phyloP scores from a whole-genome alignment of 2,113 vertebrate species.

The Petromus typicus region DNA sequence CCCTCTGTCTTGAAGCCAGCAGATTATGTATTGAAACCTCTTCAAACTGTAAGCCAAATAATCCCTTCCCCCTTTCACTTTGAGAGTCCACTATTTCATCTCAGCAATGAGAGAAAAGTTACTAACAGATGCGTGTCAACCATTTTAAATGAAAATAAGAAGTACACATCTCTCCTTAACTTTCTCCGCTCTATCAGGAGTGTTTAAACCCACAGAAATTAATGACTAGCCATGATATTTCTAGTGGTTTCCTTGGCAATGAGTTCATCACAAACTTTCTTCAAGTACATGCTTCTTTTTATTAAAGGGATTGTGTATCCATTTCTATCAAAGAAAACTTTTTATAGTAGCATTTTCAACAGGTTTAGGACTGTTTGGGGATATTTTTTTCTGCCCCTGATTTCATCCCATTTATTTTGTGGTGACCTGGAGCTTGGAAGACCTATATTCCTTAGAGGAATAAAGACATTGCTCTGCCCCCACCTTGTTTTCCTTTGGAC shows the following conservation, averaged over 20 bases:
- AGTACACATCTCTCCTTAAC: neutral
- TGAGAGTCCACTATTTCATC: too few relatives aligned
- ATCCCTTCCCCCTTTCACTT: too few relatives aligned
- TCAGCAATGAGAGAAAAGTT: too few relatives aligned
- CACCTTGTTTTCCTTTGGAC: slow-evolving; percentile 39
- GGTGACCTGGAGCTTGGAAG: slow-evolving; percentile 36
- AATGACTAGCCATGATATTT: neutral
- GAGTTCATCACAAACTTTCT: slow-evolving; percentile 32
- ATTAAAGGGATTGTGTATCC: neutral
- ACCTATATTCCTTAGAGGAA: slow-evolving; percentile 29
- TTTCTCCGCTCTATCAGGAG: neutral
- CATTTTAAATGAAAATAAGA: neutral
- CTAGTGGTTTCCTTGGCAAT: slow-evolving; percentile 41
- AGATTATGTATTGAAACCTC: too few relatives aligned
- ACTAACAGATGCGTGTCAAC: neutral
- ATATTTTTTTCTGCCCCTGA: neutral
- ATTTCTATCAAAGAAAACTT: slow-evolving; percentile 44
- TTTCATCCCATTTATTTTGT: slow-evolving; percentile 52
- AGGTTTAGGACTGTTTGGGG: neutral
- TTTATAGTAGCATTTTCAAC: slow-evolving; percentile 14
- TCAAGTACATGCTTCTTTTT: slow-evolving; percentile 26
- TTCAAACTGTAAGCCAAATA: too few relatives aligned
- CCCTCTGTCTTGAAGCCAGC: too few relatives aligned
- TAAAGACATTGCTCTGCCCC: slow-evolving; percentile 40
- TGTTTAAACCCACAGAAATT: neutral